Percentiles rank a stretch among this genome's conserved stretches.
These are phyloP conservation scores for Nyctibius bracteatus DNA, from an alignment of 2,113 vertebrate species.

Conservation along the genomic window DNA sequence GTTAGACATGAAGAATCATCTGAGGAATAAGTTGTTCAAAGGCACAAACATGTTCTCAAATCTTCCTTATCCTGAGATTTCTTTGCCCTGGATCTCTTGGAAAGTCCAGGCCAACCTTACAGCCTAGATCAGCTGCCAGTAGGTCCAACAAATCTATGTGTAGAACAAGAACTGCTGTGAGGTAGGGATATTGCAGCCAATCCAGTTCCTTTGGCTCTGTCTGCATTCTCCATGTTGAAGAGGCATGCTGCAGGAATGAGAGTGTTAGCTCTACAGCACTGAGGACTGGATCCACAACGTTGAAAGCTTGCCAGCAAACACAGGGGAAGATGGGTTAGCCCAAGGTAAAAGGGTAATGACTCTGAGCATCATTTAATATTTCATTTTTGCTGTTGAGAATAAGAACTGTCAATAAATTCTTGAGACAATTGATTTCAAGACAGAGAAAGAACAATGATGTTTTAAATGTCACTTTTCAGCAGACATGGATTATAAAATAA, in stretches of 20 bases:
- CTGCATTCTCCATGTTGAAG: neutral
- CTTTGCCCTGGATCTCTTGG: neutral
- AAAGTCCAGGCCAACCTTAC: neutral
- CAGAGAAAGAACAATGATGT: neutral
- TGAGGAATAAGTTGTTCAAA: neutral
- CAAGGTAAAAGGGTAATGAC: neutral
- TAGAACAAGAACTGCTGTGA: neutral
- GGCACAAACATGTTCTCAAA: neutral
- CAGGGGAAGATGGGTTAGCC: neutral
- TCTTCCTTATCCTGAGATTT: neutral
- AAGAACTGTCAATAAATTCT: neutral
- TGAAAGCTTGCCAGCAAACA: neutral
- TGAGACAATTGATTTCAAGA: constrained; percentile 12
- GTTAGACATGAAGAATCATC: neutral
- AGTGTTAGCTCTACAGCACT: neutral
- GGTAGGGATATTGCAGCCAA: neutral
- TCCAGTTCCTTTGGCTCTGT: neutral
- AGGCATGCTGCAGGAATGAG: neutral
- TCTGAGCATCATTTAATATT: neutral
- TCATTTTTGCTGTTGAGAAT: neutral
- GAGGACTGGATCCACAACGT: neutral
- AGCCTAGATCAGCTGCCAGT: neutral
- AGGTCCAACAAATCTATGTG: neutral
- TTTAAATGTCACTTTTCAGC: constrained; percentile 12
- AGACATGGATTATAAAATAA: neutral